phyloP scores from a whole-genome alignment of 2,113 vertebrate species.

The Malurus alboscapulatus region DNA sequence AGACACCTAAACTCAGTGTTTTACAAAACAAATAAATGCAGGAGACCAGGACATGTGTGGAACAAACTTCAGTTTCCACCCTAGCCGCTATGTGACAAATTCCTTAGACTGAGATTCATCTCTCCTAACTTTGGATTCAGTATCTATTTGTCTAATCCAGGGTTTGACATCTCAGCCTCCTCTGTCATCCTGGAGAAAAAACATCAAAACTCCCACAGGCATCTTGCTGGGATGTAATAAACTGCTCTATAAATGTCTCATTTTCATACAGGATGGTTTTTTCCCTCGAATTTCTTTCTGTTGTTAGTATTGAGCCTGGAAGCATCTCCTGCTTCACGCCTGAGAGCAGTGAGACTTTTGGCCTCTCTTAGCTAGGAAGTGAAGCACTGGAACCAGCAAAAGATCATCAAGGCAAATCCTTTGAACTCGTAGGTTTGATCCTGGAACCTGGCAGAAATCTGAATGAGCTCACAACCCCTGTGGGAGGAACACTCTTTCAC shows the following conservation, averaged over 20 bases:
- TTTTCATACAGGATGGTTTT: background rate
- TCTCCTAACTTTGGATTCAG: background rate
- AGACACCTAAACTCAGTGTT: background rate
- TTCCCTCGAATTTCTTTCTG: background rate
- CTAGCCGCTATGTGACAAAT: background rate
- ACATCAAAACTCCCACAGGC: background rate
- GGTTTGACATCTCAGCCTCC: background rate
- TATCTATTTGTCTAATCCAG: background rate
- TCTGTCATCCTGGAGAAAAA: background rate
- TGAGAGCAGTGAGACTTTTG: background rate
- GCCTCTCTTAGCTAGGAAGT: background rate
- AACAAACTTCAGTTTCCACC: background rate
- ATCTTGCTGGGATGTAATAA: background rate
- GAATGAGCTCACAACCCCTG: background rate
- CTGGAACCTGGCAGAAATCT: slow-evolving; percentile 5
- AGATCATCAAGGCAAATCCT: background rate
- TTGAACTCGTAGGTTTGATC: slow-evolving; percentile 7
- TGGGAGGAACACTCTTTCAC: background rate
- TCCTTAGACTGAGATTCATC: background rate
- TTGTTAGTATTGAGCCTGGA: background rate
- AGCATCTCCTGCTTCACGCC: background rate
- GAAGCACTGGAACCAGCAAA: background rate
- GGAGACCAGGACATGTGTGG: background rate
- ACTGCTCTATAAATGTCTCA: background rate
- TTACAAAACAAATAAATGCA: background rate